Evolutionary conservation across 2,797 vertebrate genomes (phyloP), one percentile per base, ranked within the genome.

Genomic region (Platalea minor): DNA sequence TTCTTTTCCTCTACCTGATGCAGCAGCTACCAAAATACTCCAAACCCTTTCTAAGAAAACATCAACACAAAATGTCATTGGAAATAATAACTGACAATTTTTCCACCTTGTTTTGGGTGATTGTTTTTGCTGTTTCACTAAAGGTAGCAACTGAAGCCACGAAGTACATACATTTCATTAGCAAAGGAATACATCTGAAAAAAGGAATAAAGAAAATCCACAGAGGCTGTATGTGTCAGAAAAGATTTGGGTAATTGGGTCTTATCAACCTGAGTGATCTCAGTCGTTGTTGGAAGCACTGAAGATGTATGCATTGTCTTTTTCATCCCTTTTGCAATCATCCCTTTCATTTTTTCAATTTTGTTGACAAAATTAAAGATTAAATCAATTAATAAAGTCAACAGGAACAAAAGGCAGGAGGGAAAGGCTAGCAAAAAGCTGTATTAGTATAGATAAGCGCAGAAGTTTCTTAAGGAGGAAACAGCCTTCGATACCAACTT

Each of bases 131-230:
- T 83, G 4, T 82, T 92, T 97, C 82, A 70, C 77, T 77, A 82
- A 77, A 97, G 89, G 87, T 95, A 95, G 75, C 91, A 92, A 95
- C 82, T 21, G 91, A 97, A 97, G 88, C 95, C 70, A 77, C 96
- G 84, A 97, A 97, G 81, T 96, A 96, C 33, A 95, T 96, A n/a
- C 61, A 84, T 94, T 51, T 97, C 85, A 43, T 70, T 97, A 85
- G 95, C 93, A 84, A 96, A 91, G 87, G 69, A 97, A 74, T 76
- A 76, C 48, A 46, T 97, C 97, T 89, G 92, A 94, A 78, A 84
- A 88, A 77, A 96, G 43, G 43, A 96, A 94, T 28, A 68, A 96
- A 45, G 94, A 97, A 87, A 96, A 81, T 2, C 77, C 95, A 79
- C 82, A 95, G 43, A 93, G 25, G 9, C 90, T 96, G 14, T 96